phyloP scores from a whole-genome alignment of 1,140 invertebrate genomes.

The Eriocheir sinensis region DNA sequence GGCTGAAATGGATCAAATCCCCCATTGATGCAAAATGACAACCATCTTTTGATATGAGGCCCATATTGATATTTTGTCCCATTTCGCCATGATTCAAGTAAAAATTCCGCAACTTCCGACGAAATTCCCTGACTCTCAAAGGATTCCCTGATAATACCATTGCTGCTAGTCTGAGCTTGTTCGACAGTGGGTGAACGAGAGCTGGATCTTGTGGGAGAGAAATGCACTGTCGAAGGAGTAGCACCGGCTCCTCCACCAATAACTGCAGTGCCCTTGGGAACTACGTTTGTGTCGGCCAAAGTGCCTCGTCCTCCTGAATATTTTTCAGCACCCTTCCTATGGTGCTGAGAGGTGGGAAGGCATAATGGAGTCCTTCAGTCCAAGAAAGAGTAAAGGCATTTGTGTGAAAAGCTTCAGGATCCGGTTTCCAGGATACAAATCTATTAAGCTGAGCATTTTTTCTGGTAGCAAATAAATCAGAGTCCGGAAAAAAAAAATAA shows the following conservation, averaged over 20 bases:
- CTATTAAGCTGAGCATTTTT: neutral
- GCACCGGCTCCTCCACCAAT: neutral
- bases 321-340: too few relatives aligned
- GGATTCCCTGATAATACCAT: neutral
- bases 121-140: conserved; percentile 7
- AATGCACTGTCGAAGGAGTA: neutral
- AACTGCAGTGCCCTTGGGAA: neutral
- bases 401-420: neutral
- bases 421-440: conserved; percentile 28
- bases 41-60: conserved; percentile 11
- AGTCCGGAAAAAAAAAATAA: too few relatives aligned
- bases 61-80: conserved; percentile 14
- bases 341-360: neutral
- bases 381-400: conserved; percentile 25
- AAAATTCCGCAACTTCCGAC: neutral
- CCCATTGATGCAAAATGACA: neutral
- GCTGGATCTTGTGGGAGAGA: neutral
- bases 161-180: neutral
- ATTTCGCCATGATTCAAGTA: neutral
- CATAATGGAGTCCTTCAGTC: neutral
- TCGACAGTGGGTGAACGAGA: too few relatives aligned
- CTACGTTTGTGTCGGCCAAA: neutral
- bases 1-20: neutral
- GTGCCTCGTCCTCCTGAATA: neutral
- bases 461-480: neutral